phyloP scores from a whole-genome alignment of 2,113 vertebrate species.

The Dipodomys spectabilis region DNA sequence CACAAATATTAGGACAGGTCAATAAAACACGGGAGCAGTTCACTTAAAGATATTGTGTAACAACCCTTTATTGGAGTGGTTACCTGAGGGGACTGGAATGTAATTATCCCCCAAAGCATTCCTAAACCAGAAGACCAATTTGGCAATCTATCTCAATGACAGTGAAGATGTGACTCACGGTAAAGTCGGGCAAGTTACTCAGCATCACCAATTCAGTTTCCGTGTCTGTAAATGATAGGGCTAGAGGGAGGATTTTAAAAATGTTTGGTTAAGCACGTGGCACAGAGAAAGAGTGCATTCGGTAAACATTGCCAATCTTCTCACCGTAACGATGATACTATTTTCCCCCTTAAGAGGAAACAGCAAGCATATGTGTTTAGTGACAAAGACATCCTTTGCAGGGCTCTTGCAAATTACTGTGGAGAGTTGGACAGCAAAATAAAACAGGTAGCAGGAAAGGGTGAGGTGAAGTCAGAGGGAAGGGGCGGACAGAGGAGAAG shows the following conservation, averaged over 20 bases:
- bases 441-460: too few species aligned
- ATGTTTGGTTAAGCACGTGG: not conserved
- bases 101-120: not conserved
- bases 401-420: conserved; percentile 14
- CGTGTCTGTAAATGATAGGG: conserved; percentile 38
- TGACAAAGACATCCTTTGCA: conserved; percentile 4
- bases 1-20: not conserved
- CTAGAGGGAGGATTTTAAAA: conserved; percentile 35
- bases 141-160: not conserved
- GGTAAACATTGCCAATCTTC: not conserved
- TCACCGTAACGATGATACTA: not conserved
- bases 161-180: not conserved
- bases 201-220: conserved; percentile 8
- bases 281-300: not conserved
- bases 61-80: not conserved
- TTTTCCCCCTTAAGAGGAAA: conserved; percentile 39
- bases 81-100: conserved; percentile 14
- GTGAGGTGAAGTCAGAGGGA: too few species aligned
- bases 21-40: not conserved
- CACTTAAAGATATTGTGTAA: not conserved
- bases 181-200: conserved; percentile 1
- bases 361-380: not conserved
- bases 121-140: not conserved
- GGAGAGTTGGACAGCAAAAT: not conserved
- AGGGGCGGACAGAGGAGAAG: too few species aligned